phyloP scores from a whole-genome alignment of 2,888 invertebrate species.

The Drosophila acutilabella region DNA sequence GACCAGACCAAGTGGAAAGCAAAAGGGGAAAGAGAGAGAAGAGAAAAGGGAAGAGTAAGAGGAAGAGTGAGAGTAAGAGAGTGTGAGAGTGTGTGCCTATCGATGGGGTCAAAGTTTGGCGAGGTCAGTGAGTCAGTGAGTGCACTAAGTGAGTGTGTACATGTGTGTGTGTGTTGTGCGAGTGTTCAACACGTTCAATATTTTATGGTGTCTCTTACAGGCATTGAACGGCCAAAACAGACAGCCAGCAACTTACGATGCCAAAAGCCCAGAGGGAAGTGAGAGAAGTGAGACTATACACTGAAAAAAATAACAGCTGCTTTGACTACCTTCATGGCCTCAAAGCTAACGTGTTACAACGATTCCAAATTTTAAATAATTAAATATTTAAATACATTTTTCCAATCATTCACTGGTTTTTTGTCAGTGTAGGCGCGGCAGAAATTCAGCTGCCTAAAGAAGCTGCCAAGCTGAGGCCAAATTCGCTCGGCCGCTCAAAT shows the following conservation, averaged over 20 bases:
- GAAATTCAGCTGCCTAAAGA: background rate
- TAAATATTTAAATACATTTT: too few relatives aligned
- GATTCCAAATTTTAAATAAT: too few relatives aligned
- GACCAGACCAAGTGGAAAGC: slow-evolving; percentile 10
- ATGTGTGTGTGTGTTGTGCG: slow-evolving; percentile 5
- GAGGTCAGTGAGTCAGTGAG: slow-evolving; percentile 61
- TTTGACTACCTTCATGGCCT: too few relatives aligned
- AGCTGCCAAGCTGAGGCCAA: slow-evolving; percentile 35
- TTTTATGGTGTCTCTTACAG: slow-evolving; percentile 79
- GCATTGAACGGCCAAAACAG: slow-evolving; percentile 54
- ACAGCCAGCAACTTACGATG: slow-evolving; percentile 40
- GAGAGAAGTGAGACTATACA: slow-evolving; percentile 18
- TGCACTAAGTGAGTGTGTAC: slow-evolving; percentile 35
- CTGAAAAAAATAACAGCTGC: background rate
- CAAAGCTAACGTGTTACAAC: too few relatives aligned
- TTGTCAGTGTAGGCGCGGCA: background rate
- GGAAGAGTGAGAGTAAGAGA: background rate
- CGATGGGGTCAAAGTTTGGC: slow-evolving; percentile 55
- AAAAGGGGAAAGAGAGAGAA: slow-evolving; percentile 2
- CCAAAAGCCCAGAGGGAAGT: slow-evolving; percentile 13
- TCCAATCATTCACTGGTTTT: background rate
- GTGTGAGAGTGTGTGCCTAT: slow-evolving; percentile 28
- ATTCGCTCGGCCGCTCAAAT: slow-evolving; percentile 59
- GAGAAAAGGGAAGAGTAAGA: slow-evolving; percentile 3
- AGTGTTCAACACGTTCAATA: slow-evolving; percentile 64